These are phyloP conservation scores for Enteromius paludinosus DNA, from an alignment of 2,797 vertebrate genomes.

Conservation along the genomic window DNA sequence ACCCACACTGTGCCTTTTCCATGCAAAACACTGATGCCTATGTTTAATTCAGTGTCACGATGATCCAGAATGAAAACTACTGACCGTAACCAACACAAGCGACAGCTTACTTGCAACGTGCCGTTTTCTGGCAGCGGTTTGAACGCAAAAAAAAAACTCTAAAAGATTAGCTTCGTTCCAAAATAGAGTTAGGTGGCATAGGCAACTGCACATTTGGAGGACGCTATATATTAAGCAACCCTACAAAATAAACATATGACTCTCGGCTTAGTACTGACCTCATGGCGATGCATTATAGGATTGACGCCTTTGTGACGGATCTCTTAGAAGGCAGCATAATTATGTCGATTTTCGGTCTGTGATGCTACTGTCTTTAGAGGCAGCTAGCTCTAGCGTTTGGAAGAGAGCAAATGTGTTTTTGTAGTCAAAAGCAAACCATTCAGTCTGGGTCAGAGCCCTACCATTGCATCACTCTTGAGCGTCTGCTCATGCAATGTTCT, in stretches of 20 bases:
- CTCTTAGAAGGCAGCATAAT: slow-evolving; percentile 16
- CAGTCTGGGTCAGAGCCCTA: slow-evolving; percentile 35
- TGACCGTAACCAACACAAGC: neutral
- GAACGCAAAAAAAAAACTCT: neutral
- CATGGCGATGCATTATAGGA: neutral
- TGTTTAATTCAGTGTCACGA: slow-evolving; percentile 4
- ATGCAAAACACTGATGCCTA: slow-evolving; percentile 40
- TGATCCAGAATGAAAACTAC: slow-evolving; percentile 12
- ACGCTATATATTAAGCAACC: neutral
- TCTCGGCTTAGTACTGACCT: neutral
- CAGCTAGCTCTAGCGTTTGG: neutral
- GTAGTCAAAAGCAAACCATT: slow-evolving; percentile 42
- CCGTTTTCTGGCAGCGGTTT: neutral
- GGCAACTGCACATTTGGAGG: neutral
- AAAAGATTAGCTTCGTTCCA: slow-evolving; percentile 26
- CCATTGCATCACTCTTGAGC: slow-evolving; percentile 39
- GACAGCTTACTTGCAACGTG: neutral
- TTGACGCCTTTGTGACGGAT: neutral
- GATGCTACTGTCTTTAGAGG: neutral
- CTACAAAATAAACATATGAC: neutral
- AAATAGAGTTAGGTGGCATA: slow-evolving; percentile 26
- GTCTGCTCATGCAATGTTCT: slow-evolving; percentile 50
- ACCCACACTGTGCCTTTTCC: neutral
- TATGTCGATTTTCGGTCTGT: neutral
- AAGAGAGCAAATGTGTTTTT: slow-evolving; percentile 32